Conservation (phyloP, 1,140 invertebrate species). For the Dermatophagoides farinae region DNA sequence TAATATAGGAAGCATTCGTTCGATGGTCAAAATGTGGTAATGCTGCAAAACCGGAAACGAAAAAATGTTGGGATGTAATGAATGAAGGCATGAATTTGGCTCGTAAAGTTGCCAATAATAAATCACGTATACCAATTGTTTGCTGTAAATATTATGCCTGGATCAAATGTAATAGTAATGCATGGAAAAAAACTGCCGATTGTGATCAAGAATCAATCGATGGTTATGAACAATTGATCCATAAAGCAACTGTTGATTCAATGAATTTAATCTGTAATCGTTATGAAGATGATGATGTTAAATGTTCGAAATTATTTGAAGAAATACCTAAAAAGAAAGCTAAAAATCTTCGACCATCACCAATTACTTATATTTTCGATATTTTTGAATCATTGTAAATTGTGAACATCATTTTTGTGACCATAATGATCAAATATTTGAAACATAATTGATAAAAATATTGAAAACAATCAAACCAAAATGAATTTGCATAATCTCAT, state of each 20-base stretch:
- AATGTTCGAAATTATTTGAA: background rate
- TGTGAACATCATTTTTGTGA: too few species aligned
- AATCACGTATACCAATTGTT: constrained; percentile 3
- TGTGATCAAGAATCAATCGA: background rate
- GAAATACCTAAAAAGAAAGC: constrained; percentile 6
- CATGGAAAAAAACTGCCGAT: background rate
- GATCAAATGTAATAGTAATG: constrained; percentile 1
- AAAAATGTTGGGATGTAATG: constrained; percentile 5
- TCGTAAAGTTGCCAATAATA: constrained; percentile 3
- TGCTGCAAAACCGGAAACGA: constrained; percentile 7
- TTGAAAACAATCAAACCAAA: too few species aligned
- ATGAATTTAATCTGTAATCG: constrained; percentile 11
- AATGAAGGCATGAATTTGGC: constrained; percentile 2
- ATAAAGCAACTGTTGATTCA: constrained; percentile 11
- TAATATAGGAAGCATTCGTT: background rate
- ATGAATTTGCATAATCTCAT: too few species aligned
- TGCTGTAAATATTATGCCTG: constrained; percentile 7
- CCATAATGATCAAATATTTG: too few species aligned
- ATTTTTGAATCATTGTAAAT: constrained; percentile 11
- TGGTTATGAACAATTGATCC: background rate
- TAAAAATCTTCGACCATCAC: constrained; percentile 1
- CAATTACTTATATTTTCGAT: constrained; percentile 9
- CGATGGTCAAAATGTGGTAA: constrained; percentile 3
- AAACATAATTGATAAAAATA: too few species aligned
- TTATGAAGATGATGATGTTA: background rate